phyloP scores from a whole-genome alignment of 2,797 vertebrate species.

The Rhinatrema bivittatum region DNA sequence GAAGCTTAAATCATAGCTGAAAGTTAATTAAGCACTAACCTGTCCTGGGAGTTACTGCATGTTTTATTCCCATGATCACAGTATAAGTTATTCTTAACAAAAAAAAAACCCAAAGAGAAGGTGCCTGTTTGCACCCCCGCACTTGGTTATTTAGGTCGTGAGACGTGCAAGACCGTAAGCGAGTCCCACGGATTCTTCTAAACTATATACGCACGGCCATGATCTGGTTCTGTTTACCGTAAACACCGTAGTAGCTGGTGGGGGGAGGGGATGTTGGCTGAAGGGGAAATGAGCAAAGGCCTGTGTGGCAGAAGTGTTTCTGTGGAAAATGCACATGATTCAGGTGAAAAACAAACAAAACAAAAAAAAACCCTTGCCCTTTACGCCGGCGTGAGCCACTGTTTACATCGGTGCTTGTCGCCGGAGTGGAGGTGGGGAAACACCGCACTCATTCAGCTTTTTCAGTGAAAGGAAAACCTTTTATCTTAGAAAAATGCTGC shows the following conservation, averaged over 20 bases:
- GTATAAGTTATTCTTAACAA: no score
- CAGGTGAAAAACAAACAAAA: slow-evolving; percentile 36
- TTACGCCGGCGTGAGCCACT: slow-evolving; percentile 4
- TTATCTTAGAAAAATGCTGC: no score
- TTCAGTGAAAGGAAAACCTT: slow-evolving; percentile 41
- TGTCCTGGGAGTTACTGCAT: no score
- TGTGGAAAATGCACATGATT: slow-evolving; percentile 27
- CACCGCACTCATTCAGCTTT: slow-evolving; percentile 31
- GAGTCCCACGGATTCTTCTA: not conserved
- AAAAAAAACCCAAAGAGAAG: no score
- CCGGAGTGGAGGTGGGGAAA: slow-evolving; percentile 56
- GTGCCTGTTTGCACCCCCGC: no score
- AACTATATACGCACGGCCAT: not conserved
- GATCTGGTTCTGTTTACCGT: slow-evolving; percentile 1
- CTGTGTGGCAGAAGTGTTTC: not conserved
- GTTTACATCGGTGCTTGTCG: slow-evolving; percentile 43
- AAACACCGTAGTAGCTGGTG: not conserved
- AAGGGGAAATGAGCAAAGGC: slow-evolving; percentile 5
- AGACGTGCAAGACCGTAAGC: no score
- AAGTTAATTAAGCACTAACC: no score
- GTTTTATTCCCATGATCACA: no score
- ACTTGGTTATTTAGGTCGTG: no score
- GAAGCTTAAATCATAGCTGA: no score
- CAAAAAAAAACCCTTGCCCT: slow-evolving; percentile 24
- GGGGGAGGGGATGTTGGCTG: slow-evolving; percentile 6